Evolutionary conservation across 2,797 vertebrate genomes (phyloP).

Genomic region (Hippocampus kuda): DNA sequence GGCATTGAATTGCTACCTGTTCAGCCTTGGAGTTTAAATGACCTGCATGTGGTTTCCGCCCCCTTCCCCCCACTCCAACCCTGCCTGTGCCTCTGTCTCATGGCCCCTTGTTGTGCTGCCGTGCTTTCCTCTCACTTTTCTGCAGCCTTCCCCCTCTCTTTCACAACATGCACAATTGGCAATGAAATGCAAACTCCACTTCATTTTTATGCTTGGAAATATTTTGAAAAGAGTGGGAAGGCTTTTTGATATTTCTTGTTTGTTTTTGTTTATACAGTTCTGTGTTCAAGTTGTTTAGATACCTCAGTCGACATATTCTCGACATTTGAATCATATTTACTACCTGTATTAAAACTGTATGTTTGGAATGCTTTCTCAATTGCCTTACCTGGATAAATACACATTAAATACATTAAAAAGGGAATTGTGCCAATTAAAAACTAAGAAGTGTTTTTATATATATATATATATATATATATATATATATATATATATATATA

Average conservation of each 20-base stretch:
- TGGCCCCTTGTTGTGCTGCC: conserved; percentile 69
- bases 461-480: too few species aligned
- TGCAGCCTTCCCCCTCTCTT: conserved; percentile 60
- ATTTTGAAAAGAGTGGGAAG: conserved; percentile 52
- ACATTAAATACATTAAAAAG: too few species aligned
- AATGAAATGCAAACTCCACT: conserved; percentile 12
- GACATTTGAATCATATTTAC: background rate
- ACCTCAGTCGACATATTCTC: background rate
- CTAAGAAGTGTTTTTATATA: too few species aligned
- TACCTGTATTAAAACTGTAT: background rate
- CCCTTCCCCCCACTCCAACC: conserved; percentile 27
- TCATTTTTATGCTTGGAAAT: background rate
- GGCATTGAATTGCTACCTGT: conserved; percentile 66
- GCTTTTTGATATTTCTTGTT: conserved; percentile 56
- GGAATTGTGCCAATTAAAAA: too few species aligned
- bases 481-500: too few species aligned
- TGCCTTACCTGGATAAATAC: too few species aligned
- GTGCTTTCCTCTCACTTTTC: conserved; percentile 64
- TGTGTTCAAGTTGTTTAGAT: conserved; percentile 42
- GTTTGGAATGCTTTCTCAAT: background rate
- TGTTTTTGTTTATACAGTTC: conserved; percentile 49
- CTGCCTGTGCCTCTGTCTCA: conserved; percentile 64
- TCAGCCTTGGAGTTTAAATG: conserved; percentile 83
- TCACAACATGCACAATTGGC: conserved; percentile 15
- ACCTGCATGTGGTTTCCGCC: conserved; percentile 72